Conservation (phyloP, 2,797 vertebrate species). For the Arremon aurantiirostris region DNA sequence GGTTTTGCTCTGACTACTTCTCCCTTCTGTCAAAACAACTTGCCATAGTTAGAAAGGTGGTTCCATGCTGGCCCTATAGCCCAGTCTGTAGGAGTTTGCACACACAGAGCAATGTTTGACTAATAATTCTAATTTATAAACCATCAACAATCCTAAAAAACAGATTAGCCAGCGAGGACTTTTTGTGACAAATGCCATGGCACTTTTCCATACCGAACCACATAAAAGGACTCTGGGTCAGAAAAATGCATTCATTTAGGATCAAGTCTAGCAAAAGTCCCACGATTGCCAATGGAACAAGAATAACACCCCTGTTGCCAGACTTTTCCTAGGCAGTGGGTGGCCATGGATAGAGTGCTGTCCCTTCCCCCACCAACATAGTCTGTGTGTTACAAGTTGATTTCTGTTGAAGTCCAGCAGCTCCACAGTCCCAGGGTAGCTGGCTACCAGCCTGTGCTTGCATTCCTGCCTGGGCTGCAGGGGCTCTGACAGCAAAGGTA, state of each 20-base stretch:
- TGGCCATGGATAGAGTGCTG: slow-evolving; percentile 51
- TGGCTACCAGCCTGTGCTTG: slow-evolving; percentile 38
- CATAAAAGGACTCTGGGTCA: slow-evolving; percentile 65
- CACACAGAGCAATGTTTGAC: slow-evolving; percentile 38
- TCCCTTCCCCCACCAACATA: slow-evolving; percentile 57
- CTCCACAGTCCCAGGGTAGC: slow-evolving; percentile 6
- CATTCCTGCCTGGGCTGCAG: slow-evolving; percentile 30
- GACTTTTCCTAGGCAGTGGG: slow-evolving; percentile 68
- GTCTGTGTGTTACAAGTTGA: slow-evolving; percentile 44
- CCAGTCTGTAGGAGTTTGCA: not conserved
- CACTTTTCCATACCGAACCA: slow-evolving; percentile 67
- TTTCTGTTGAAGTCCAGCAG: slow-evolving; percentile 50
- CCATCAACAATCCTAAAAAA: slow-evolving; percentile 69
- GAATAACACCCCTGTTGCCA: slow-evolving; percentile 72
- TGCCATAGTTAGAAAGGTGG: not conserved
- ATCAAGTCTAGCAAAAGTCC: slow-evolving; percentile 69
- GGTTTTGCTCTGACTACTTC: not conserved
- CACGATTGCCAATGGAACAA: slow-evolving; percentile 65
- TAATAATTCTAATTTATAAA: slow-evolving; percentile 67
- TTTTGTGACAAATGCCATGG: slow-evolving; percentile 66
- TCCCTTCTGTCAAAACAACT: not conserved
- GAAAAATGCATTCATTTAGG: slow-evolving; percentile 72
- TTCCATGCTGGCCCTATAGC: not conserved
- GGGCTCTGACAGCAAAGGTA: slow-evolving; percentile 31
- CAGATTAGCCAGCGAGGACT: slow-evolving; percentile 59